These are phyloP conservation scores for Mythimna ferrago DNA, from an alignment of 2,888 invertebrate genomes.

Conservation along the genomic window DNA sequence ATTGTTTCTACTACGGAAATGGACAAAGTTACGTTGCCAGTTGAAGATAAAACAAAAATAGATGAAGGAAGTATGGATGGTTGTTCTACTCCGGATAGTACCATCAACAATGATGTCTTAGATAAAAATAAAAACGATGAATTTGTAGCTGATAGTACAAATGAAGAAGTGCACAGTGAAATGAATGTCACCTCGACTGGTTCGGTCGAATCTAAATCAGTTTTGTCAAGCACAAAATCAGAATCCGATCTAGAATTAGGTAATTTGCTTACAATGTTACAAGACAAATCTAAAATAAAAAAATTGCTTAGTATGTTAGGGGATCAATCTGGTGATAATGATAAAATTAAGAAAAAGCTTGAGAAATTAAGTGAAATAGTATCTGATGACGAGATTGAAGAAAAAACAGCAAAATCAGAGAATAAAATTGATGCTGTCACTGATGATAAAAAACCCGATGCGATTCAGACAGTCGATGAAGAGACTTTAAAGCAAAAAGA, in stretches of 20 bases:
- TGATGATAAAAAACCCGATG: slow-evolving; percentile 7
- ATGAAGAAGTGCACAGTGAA: slow-evolving; percentile 73
- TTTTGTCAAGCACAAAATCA: slow-evolving; percentile 62
- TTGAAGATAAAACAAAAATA: slow-evolving; percentile 43
- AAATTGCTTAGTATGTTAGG: slow-evolving; percentile 84
- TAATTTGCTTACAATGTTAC: slow-evolving; percentile 81
- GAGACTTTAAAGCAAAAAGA: neutral
- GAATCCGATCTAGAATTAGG: slow-evolving; percentile 73
- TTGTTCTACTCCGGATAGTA: slow-evolving; percentile 81
- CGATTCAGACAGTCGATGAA: neutral
- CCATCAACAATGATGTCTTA: slow-evolving; percentile 70
- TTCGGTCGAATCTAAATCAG: slow-evolving; percentile 65
- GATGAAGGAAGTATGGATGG: slow-evolving; percentile 56
- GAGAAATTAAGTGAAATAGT: slow-evolving; percentile 90
- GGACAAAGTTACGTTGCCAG: slow-evolving; percentile 40
- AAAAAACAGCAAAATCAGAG: slow-evolving; percentile 6
- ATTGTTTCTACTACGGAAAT: slow-evolving; percentile 78
- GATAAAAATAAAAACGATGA: slow-evolving; percentile 62
- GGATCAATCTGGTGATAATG: slow-evolving; percentile 82
- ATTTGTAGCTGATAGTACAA: slow-evolving; percentile 77
- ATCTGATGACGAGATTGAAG: slow-evolving; percentile 83
- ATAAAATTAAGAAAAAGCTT: slow-evolving; percentile 90
- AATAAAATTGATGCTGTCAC: slow-evolving; percentile 19
- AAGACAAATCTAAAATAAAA: slow-evolving; percentile 88
- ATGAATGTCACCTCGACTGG: slow-evolving; percentile 78